Conservation (phyloP, 2,797 vertebrate species). For the Iguana delicatissima region DNA sequence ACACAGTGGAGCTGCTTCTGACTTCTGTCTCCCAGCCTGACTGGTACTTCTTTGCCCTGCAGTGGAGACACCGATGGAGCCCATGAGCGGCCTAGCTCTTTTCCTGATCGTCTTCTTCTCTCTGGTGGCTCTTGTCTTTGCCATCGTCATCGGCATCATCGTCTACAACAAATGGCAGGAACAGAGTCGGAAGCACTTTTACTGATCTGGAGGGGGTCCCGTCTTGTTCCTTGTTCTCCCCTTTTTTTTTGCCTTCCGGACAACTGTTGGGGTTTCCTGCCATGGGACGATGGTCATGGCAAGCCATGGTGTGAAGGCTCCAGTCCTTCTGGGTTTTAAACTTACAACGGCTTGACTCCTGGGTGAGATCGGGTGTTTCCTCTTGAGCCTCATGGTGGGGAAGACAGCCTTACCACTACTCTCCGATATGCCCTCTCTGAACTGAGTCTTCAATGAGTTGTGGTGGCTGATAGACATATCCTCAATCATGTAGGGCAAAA, state of each 20-base stretch:
- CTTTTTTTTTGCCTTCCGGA: background rate
- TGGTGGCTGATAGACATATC: background rate
- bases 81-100: slow-evolving; percentile 88
- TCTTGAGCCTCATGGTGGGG: fast-evolving
- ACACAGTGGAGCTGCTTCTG: background rate
- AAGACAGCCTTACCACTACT: fast-evolving
- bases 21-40: background rate
- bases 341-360: background rate
- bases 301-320: background rate
- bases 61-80: slow-evolving; percentile 82
- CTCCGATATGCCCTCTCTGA: background rate
- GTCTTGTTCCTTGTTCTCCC: background rate
- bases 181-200: slow-evolving; percentile 93
- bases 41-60: background rate
- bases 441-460: slow-evolving; percentile 8
- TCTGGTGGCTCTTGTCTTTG: slow-evolving; percentile 90
- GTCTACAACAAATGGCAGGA: slow-evolving; percentile 95
- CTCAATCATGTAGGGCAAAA: background rate
- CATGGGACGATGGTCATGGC: background rate
- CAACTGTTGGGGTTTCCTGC: background rate
- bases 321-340: background rate
- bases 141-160: slow-evolving; percentile 89
- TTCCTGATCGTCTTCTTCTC: slow-evolving; percentile 94
- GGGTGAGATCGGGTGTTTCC: background rate
- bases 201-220: slow-evolving; percentile 77